Percentiles rank a stretch among this genome's conserved stretches.
Evolutionary conservation across 1,140 invertebrate genomes (phyloP).

Genomic region (Chymomyza costata): DNA sequence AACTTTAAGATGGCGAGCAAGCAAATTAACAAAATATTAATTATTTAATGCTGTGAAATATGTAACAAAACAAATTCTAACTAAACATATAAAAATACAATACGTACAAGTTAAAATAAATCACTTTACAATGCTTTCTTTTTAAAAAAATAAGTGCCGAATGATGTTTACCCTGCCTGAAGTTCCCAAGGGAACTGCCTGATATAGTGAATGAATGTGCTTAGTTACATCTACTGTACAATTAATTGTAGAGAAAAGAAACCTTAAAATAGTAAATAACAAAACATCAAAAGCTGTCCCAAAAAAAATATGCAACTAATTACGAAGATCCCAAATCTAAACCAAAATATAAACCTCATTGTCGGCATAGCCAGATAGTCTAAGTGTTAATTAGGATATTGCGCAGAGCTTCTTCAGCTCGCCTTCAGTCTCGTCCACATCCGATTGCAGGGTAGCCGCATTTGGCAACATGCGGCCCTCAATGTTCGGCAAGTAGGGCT

Average conservation of each 20-base stretch:
- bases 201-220: too few species aligned
- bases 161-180: too few species aligned
- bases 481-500: constrained; percentile 78
- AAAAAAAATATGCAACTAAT: constrained; percentile 16
- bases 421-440: constrained; percentile 75
- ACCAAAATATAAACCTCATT: too few species aligned
- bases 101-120: too few species aligned
- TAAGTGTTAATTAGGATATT: constrained; percentile 58
- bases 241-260: constrained; percentile 20
- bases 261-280: constrained; percentile 69
- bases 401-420: constrained; percentile 77
- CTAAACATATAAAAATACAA: too few species aligned
- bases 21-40: background rate
- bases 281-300: constrained; percentile 21
- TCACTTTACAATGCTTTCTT: too few species aligned
- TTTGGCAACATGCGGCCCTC: constrained; percentile 61
- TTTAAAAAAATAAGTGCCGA: too few species aligned
- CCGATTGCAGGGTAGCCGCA: constrained; percentile 42
- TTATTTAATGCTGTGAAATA: background rate
- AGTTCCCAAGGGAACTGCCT: too few species aligned
- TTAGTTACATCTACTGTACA: constrained; percentile 34
- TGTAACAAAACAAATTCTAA: background rate
- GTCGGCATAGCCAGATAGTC: too few species aligned
- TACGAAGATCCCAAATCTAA: too few species aligned
- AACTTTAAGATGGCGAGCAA: background rate